phyloP scores from a whole-genome alignment of 1,140 invertebrate species.

The Pogonomyrmex barbatus region DNA sequence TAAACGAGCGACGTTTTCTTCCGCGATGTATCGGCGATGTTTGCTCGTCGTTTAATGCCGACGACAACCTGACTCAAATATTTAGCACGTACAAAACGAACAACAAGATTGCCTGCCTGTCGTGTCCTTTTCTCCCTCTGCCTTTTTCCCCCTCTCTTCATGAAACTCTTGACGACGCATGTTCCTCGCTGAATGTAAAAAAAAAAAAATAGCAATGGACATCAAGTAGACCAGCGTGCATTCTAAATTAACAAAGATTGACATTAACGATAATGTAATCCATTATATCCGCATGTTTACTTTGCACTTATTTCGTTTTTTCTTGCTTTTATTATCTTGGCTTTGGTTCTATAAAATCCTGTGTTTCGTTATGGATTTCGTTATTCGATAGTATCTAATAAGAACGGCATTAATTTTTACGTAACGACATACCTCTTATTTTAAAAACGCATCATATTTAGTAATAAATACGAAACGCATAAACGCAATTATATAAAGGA shows the following conservation, averaged over 20 bases:
- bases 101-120: constrained; percentile 41
- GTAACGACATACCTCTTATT: background rate
- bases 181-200: constrained; percentile 36
- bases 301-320: background rate
- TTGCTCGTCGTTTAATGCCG: constrained; percentile 59
- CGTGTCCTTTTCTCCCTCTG: background rate
- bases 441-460: background rate
- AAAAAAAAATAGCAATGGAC: background rate
- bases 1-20: constrained; percentile 57
- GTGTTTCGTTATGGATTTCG: background rate
- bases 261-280: background rate
- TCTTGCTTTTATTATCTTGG: background rate
- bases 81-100: constrained; percentile 61
- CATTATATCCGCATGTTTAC: background rate
- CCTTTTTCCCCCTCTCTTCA: background rate
- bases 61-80: constrained; percentile 64
- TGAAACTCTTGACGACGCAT: constrained; percentile 26
- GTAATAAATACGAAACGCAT: background rate
- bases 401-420: background rate
- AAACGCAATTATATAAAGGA: background rate
- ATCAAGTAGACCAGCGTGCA: background rate
- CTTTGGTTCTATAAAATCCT: background rate
- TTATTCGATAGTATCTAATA: background rate
- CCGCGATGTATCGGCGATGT: constrained; percentile 52
- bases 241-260: constrained; percentile 15